A percentile compares a stretch with the other conserved stretches of the same genome.
Evolutionary conservation across 2,797 vertebrate species (phyloP).

Genomic region (Semotilus atromaculatus): DNA sequence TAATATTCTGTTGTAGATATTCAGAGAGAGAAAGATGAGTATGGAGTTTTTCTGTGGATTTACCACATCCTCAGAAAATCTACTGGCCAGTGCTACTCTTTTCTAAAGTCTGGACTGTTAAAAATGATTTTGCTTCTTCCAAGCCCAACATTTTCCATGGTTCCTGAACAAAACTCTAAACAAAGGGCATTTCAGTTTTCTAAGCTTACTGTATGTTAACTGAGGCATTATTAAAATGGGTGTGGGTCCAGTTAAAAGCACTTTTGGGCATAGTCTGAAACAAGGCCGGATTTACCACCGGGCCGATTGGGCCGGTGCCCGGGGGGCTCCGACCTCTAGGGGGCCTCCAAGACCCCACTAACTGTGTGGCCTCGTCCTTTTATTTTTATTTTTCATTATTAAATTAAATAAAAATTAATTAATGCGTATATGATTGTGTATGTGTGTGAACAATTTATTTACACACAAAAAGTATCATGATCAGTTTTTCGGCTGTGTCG

Average conservation of each 20-base stretch:
- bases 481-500: too few species aligned
- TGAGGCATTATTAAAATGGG: constrained; percentile 33
- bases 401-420: too few species aligned
- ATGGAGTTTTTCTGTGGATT: background rate
- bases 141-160: background rate
- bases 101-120: constrained; percentile 4
- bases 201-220: constrained; percentile 5
- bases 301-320: too few species aligned
- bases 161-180: background rate
- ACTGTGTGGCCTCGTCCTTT: too few species aligned
- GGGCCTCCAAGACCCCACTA: too few species aligned
- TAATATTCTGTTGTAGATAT: background rate
- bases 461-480: too few species aligned
- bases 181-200: constrained; percentile 18
- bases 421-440: too few species aligned
- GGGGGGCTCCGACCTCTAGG: too few species aligned
- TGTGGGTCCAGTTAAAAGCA: constrained; percentile 30
- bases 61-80: background rate
- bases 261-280: constrained; percentile 23
- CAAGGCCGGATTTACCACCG: too few species aligned
- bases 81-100: background rate
- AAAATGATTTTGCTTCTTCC: background rate
- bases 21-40: background rate
- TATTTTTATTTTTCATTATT: too few species aligned
- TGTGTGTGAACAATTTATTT: too few species aligned